Percentiles rank a stretch among this genome's conserved stretches.
These are phyloP conservation scores for Melitaea cinxia DNA, from an alignment of 1,140 invertebrate genomes.

Conservation along the genomic window DNA sequence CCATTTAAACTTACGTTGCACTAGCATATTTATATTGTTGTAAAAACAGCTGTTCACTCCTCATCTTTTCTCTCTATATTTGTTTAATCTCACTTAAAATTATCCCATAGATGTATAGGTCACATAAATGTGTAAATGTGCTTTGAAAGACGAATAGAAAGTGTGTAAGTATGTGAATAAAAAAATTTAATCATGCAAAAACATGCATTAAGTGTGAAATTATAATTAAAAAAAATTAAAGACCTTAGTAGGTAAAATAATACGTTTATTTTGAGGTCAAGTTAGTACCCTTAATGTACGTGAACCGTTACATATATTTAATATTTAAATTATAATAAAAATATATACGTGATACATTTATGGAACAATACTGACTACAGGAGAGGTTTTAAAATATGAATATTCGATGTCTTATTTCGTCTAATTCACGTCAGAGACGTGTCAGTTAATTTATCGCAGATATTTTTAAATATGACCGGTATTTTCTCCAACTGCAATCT, in stretches of 20 bases:
- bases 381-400: background rate
- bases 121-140: too few relatives aligned
- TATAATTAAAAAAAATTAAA: conserved; percentile 58
- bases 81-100: too few relatives aligned
- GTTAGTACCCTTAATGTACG: conserved; percentile 23
- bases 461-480: conserved; percentile 53
- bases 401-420: background rate
- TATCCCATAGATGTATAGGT: too few relatives aligned
- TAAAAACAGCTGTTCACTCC: too few relatives aligned
- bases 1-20: too few relatives aligned
- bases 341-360: background rate
- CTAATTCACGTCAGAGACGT: conserved; percentile 40
- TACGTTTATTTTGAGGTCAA: conserved; percentile 57
- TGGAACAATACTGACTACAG: conserved; percentile 7
- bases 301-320: conserved; percentile 16
- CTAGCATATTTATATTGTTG: too few relatives aligned
- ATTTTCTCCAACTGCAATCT: conserved; percentile 47
- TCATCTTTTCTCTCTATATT: too few relatives aligned
- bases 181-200: conserved; percentile 31
- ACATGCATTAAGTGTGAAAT: conserved; percentile 38
- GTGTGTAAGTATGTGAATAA: background rate
- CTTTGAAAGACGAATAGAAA: background rate
- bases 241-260: conserved; percentile 57
- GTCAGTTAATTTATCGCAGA: conserved; percentile 56
- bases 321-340: conserved; percentile 16